Conservation (phyloP, 2,888 invertebrate species). For the Calephelis perditalis region DNA sequence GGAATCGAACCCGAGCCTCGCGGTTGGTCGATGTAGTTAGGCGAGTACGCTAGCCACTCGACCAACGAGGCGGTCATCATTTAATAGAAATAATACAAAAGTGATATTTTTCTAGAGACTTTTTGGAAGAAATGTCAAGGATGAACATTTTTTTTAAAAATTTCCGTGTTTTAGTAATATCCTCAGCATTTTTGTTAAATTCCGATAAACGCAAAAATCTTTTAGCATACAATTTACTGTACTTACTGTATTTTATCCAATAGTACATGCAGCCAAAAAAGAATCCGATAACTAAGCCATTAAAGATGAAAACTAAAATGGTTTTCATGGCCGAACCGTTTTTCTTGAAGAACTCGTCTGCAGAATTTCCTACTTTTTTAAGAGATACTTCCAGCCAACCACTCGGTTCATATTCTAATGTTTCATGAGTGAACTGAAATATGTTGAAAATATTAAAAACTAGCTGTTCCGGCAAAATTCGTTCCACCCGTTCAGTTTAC, state of each 20-base stretch:
- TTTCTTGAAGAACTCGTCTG: conserved; percentile 50
- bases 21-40: too few species aligned
- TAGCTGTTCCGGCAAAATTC: too few species aligned
- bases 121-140: too few species aligned
- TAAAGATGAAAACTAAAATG: conserved; percentile 44
- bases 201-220: conserved; percentile 1
- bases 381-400: conserved; percentile 57
- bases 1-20: too few species aligned
- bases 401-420: conserved; percentile 51
- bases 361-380: conserved; percentile 42
- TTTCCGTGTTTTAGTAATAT: too few species aligned
- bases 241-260: conserved; percentile 54
- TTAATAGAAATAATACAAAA: too few species aligned
- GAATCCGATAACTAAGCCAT: conserved; percentile 54
- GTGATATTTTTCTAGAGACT: too few species aligned
- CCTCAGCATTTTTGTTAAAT: too few species aligned
- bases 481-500: too few species aligned
- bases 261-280: conserved; percentile 60
- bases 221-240: background rate
- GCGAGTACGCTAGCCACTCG: too few species aligned
- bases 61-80: too few species aligned
- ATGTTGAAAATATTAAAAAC: background rate
- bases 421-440: conserved; percentile 44
- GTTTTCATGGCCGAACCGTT: conserved; percentile 44
- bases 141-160: too few species aligned